These are phyloP conservation scores for Zapornia atra DNA, from an alignment of 2,113 vertebrate genomes.

Conservation along the genomic window DNA sequence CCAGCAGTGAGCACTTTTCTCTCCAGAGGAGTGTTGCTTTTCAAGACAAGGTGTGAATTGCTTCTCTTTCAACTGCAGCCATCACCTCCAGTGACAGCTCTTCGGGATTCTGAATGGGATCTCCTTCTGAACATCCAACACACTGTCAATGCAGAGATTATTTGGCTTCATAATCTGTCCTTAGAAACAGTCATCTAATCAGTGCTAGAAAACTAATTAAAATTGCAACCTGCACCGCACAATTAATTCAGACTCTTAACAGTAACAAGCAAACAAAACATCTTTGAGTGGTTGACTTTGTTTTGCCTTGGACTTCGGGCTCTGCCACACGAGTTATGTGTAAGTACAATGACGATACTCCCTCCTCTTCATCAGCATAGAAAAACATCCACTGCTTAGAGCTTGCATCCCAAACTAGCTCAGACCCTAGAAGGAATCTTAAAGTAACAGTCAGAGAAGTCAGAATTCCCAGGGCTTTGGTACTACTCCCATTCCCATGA, in stretches of 20 bases:
- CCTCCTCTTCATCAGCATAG: not conserved
- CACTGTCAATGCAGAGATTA: not conserved
- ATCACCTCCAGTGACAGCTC: not conserved
- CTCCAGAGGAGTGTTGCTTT: not conserved
- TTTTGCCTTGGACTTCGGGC: not conserved
- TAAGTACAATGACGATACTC: fast-evolving
- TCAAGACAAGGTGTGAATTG: not conserved
- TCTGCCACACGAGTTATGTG: not conserved
- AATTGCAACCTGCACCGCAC: not conserved
- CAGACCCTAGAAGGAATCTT: not conserved
- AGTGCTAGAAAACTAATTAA: not conserved
- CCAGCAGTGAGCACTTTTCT: fast-evolving
- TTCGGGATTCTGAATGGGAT: not conserved
- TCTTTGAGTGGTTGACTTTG: not conserved
- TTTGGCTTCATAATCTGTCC: not conserved
- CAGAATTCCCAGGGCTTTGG: not conserved
- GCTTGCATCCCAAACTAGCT: not conserved
- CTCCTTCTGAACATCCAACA: not conserved
- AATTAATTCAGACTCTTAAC: not conserved
- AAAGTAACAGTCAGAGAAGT: not conserved
- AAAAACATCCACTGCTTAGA: too few species aligned
- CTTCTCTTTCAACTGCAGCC: not conserved
- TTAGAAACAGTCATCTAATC: not conserved
- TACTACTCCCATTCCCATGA: not conserved
- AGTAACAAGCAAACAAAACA: not conserved